These are phyloP conservation scores for Lycopodina hypogea DNA, from an alignment of 37 sponge, comb jelly and placozoan genomes.

Conservation along the genomic window DNA sequence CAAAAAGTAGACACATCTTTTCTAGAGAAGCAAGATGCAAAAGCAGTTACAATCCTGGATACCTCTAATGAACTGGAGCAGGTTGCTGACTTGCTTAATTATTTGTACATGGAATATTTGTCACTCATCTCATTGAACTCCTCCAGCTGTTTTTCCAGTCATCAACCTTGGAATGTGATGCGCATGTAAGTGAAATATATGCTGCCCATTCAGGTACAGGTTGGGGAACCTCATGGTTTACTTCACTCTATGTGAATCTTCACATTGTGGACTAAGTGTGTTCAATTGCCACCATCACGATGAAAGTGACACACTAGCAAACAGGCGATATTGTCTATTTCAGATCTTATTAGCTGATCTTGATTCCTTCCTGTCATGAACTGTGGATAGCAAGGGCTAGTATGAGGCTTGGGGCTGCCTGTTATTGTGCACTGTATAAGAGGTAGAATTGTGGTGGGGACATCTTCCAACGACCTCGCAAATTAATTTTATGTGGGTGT, in stretches of 20 bases:
- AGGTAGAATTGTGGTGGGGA: not conserved
- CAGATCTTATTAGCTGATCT: conserved; percentile 1
- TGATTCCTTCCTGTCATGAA: not conserved
- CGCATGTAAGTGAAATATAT: no score
- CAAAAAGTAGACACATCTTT: conserved; percentile 1
- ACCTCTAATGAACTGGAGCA: conserved; percentile 1
- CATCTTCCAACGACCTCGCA: not conserved
- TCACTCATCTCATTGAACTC: not conserved
- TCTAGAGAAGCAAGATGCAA: not conserved
- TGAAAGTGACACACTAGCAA: not conserved
- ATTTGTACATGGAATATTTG: not conserved
- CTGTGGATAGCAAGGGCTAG: not conserved
- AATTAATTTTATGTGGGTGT: no score
- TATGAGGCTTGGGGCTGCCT: not conserved
- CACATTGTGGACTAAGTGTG: conserved; percentile 1
- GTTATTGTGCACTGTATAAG: not conserved
- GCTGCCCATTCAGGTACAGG: no score
- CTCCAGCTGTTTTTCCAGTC: not conserved
- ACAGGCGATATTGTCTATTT: not conserved
- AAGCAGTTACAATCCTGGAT: not conserved
- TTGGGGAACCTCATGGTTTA: no score
- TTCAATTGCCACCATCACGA: not conserved
- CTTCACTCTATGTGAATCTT: no score
- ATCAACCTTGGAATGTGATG: no score
- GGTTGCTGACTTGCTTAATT: not conserved